These are phyloP conservation scores for Cryptoblepharus egeriae DNA, from an alignment of 2,797 vertebrate species.

Conservation along the genomic window DNA sequence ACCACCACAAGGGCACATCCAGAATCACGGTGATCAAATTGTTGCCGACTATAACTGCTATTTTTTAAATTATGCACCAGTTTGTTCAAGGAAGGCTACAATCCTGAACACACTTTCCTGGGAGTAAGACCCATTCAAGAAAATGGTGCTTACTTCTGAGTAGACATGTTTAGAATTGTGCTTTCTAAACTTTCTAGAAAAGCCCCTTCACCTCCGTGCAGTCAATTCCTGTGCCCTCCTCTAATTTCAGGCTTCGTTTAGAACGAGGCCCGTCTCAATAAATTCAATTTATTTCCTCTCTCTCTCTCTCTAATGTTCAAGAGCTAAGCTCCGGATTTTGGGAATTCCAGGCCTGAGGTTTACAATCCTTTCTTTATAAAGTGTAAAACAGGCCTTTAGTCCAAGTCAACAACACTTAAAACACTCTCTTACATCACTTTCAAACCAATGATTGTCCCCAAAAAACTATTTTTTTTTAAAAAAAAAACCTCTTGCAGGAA, in stretches of 20 bases:
- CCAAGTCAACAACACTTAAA: neutral
- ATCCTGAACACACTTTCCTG: neutral
- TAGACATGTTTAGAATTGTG: no score
- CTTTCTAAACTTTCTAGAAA: no score
- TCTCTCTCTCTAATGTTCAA: neutral
- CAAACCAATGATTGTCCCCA: neutral
- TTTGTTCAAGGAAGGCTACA: neutral
- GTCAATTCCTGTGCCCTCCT: neutral
- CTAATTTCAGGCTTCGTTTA: neutral
- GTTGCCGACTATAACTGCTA: neutral
- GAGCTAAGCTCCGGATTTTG: neutral
- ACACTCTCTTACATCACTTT: neutral
- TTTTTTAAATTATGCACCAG: neutral
- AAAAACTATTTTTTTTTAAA: no score
- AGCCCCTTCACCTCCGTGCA: neutral
- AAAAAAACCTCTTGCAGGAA: neutral
- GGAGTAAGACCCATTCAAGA: no score
- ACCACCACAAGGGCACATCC: no score
- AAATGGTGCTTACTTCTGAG: no score
- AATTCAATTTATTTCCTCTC: neutral
- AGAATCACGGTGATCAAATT: no score
- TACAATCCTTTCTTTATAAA: neutral
- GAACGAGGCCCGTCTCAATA: neutral
- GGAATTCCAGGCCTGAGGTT: neutral
- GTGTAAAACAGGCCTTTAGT: constrained; percentile 10